Percentiles rank a stretch among this genome's conserved stretches.
Evolutionary conservation across 2,113 vertebrate species (phyloP).

Genomic region (Corydoras sp.): DNA sequence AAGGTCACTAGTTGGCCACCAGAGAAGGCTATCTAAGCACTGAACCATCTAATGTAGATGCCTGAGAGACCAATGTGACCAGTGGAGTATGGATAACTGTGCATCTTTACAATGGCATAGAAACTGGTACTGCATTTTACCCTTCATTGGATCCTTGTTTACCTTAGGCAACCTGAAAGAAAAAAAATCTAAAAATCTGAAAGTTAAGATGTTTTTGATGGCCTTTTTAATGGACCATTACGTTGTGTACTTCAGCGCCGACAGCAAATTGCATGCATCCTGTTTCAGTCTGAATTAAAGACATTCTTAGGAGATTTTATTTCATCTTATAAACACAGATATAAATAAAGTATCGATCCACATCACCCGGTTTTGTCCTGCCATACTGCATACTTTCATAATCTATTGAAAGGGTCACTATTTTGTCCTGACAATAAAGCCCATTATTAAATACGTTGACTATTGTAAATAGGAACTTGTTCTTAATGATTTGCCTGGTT

Average conservation of each 20-base stretch:
- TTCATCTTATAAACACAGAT: not conserved
- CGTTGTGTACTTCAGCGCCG: slow-evolving; percentile 10
- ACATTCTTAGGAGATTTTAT: not conserved
- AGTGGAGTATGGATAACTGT: slow-evolving; percentile 51
- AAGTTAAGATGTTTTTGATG: slow-evolving; percentile 30
- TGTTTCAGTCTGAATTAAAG: not conserved
- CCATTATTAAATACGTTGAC: too few species aligned
- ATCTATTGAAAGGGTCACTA: too few species aligned
- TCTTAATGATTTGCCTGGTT: too few species aligned
- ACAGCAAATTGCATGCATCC: not conserved
- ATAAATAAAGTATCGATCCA: too few species aligned
- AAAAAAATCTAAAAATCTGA: slow-evolving; percentile 42
- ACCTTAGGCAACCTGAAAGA: slow-evolving; percentile 41
- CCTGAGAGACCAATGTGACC: slow-evolving; percentile 33
- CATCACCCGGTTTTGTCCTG: too few species aligned
- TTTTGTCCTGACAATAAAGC: too few species aligned
- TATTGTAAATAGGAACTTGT: too few species aligned
- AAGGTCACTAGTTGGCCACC: slow-evolving; percentile 33
- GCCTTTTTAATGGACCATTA: slow-evolving; percentile 52
- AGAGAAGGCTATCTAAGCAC: slow-evolving; percentile 39
- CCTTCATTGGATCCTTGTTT: slow-evolving; percentile 36
- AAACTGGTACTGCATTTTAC: slow-evolving; percentile 44
- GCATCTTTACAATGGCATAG: slow-evolving; percentile 19
- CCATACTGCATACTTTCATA: too few species aligned
- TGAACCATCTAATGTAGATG: slow-evolving; percentile 25